Conservation (phyloP, 2,888 invertebrate genomes). For the Clusia tigrina region DNA sequence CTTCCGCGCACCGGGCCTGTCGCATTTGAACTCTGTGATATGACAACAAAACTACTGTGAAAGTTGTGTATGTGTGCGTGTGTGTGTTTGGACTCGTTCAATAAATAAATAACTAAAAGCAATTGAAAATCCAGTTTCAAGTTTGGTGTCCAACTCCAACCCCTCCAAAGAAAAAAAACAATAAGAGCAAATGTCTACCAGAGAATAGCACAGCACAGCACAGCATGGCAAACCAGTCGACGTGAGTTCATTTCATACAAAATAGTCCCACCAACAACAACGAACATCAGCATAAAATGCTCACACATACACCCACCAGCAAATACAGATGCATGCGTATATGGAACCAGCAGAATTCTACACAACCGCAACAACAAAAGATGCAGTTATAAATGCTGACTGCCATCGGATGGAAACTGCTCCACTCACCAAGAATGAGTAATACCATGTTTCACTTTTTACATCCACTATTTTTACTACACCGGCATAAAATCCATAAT, state of each 20-base stretch:
- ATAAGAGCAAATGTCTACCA: background rate
- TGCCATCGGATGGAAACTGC: no score
- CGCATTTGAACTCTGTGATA: no score
- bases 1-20: no score
- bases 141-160: background rate
- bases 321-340: slow-evolving; percentile 1
- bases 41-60: no score
- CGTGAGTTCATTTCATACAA: slow-evolving; percentile 36
- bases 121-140: background rate
- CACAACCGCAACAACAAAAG: background rate
- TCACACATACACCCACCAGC: slow-evolving; percentile 12
- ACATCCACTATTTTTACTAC: no score
- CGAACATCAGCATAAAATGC: background rate
- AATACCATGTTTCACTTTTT: no score
- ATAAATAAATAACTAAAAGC: no score
- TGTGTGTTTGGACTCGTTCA: background rate
- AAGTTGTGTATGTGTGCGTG: no score
- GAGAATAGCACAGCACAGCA: background rate
- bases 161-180: no score
- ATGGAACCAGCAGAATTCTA: background rate
- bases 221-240: slow-evolving; percentile 42
- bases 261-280: background rate
- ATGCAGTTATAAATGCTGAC: no score
- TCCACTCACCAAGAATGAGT: no score
- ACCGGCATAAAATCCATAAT: no score